These are phyloP conservation scores for Drymonia ruficornis DNA, from an alignment of 2,888 invertebrate genomes.

Conservation along the genomic window DNA sequence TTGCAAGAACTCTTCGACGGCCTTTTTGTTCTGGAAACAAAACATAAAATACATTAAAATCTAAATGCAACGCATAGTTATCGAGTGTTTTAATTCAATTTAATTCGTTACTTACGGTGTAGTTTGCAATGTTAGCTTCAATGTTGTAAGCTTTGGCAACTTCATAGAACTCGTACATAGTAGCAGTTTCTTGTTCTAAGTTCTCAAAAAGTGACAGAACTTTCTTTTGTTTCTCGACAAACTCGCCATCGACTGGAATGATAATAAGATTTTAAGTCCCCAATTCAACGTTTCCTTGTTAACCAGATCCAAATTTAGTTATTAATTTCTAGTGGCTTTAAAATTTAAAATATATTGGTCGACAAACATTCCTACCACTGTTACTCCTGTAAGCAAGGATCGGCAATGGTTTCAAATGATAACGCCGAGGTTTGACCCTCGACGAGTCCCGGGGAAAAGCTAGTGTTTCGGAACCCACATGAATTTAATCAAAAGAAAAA, in stretches of 20 bases:
- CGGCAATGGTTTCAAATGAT: too few relatives aligned
- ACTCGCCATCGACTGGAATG: conserved; percentile 47
- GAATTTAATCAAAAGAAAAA: too few relatives aligned
- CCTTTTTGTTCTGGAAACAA: conserved; percentile 66
- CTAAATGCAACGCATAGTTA: neutral
- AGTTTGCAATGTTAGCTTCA: conserved; percentile 65
- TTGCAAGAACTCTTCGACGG: conserved; percentile 70
- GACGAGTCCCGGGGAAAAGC: too few relatives aligned
- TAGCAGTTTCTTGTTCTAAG: conserved; percentile 59
- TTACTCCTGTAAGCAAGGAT: too few relatives aligned
- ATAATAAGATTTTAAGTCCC: too few relatives aligned
- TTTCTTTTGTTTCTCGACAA: conserved; percentile 65
- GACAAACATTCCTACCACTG: too few relatives aligned
- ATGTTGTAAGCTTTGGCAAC: conserved; percentile 62
- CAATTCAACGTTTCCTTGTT: too few relatives aligned
- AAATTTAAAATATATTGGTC: too few relatives aligned
- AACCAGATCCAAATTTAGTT: too few relatives aligned
- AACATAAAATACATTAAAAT: conserved; percentile 3
- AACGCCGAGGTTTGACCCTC: too few relatives aligned
- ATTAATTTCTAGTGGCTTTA: too few relatives aligned
- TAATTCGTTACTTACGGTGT: conserved; percentile 60
- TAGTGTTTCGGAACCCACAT: too few relatives aligned
- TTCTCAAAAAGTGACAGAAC: conserved; percentile 75
- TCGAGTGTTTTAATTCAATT: neutral
- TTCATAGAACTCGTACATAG: conserved; percentile 64